These are phyloP conservation scores for Proterorhinus semilunaris DNA, from an alignment of 2,113 vertebrate species.

Conservation along the genomic window DNA sequence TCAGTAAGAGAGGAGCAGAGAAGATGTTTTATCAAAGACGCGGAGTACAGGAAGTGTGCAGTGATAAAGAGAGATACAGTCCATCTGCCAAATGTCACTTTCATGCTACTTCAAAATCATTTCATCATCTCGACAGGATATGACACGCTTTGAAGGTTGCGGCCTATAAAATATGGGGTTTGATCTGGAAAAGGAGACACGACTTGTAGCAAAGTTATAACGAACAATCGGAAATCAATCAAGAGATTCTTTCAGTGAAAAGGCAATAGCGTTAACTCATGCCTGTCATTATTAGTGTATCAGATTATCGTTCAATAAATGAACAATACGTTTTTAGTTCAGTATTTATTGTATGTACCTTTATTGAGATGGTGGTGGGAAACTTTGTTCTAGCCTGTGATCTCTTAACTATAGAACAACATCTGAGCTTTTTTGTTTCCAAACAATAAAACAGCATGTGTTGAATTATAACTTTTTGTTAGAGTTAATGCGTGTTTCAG, in stretches of 20 bases:
- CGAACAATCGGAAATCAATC: slow-evolving; percentile 32
- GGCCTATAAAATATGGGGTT: slow-evolving; percentile 48
- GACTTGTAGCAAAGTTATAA: slow-evolving; percentile 40
- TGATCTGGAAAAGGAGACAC: slow-evolving; percentile 47
- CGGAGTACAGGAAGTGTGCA: slow-evolving; percentile 50
- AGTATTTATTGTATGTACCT: too few species aligned
- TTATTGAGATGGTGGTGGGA: too few species aligned
- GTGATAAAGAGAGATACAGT: slow-evolving; percentile 59
- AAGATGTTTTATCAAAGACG: slow-evolving; percentile 66
- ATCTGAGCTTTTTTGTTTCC: too few species aligned
- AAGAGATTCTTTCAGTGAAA: slow-evolving; percentile 32
- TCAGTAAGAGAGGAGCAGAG: slow-evolving; percentile 50
- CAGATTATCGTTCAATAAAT: too few species aligned
- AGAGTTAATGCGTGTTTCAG: too few species aligned
- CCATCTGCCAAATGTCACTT: slow-evolving; percentile 69
- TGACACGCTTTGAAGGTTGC: slow-evolving; percentile 54
- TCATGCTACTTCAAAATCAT: slow-evolving; percentile 64
- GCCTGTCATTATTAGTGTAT: too few species aligned
- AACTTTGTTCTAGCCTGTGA: too few species aligned
- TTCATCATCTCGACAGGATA: slow-evolving; percentile 65
- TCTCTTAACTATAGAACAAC: too few species aligned
- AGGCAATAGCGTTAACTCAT: background rate
- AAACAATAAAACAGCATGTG: too few species aligned
- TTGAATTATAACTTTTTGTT: too few species aligned
- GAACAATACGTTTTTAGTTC: too few species aligned